Evolutionary conservation across 2,113 vertebrate genomes (phyloP), one percentile per base, ranked within the genome.

Genomic region (Phyllostomus hastatus): DNA sequence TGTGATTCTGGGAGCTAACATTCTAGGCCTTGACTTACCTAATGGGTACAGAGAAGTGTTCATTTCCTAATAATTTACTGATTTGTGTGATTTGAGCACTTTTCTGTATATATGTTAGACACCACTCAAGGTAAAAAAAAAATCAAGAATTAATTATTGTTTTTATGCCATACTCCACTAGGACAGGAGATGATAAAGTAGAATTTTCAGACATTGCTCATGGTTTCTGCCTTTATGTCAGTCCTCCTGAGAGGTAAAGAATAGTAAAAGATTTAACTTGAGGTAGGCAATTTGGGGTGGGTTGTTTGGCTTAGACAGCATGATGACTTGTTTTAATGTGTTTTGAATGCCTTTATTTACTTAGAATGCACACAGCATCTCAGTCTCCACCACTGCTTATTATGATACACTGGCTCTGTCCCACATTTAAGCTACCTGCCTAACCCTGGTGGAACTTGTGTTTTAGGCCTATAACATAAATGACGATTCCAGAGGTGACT

Each of bases 201-300:
- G 73, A 91, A 67, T 91, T 88, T 95, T 92, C n/a, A 94, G 72
- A 72, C n/a, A 66, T 78, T 67, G 90, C 48, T 96, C 69, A 26
- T 90, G 24, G 38, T 43, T 95, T 91, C 87, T 78, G 50, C 33
- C n/a, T 82, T 91, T 89, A 85, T 48, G 22, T 82, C 69, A 43
- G 26, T 64, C 43, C 79, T 80, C 46, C 8, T 78, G n/a, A 91
- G 66, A 93, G 83, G 90, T 83, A 89, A 96, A 87, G 88, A 90
- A 50, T 57, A 91, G 26, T 38, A 88, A 54, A 85, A 85, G 35
- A 76, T 81, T 91, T 93, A 28, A 91, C 59, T 91, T 75, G 48
- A 26, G 70, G 59, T 17, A 33, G 72, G 86, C 61, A 89, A 54
- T 93, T 81, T 93, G 82, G 52, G n/a, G n/a, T 66, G 12, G n/a